Evolutionary conservation across 2,113 vertebrate genomes (phyloP), one percentile per base, ranked within the genome.

Genomic region (Paedocypris sp.): DNA sequence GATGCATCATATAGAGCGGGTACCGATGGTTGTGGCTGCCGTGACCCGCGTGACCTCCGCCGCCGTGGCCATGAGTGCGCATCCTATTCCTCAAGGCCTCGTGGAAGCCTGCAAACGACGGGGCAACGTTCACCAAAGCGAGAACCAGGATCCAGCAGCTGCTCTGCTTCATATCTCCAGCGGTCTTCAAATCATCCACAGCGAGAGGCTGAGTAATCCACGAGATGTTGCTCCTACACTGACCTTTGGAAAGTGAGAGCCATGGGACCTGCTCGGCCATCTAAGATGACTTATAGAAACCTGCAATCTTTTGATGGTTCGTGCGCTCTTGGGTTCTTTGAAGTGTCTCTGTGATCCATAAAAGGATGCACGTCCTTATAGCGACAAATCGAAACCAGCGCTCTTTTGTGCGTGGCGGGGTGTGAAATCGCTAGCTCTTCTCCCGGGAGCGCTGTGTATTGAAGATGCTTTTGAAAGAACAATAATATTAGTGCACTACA

Each of bases 1-100:
- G 81, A 61, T 89, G 87, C 82, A 91, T 83, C 88, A 91, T 91
- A 79, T 87, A 86, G 49, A 73, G 62, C 4, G 86, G 85, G 53
- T 83, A 77, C 2, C 66, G 57, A 63, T 22, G 60, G n/a, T 10
- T 11, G 9, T 67, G 62, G 12, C 62, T 60, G 4, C 12, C 36
- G 3, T 41, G 8, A 52, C 39, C 63, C 26, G 56, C 61, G 29
- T 53, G 62, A 6, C 56, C 60, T 45, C 43, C 42, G 26, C 20
- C 13, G 29, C 8, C 43, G 25, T n/a, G 38, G 3, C 42, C 8
- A 9, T 50, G 16, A 7, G 28, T 29, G 15, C 15, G 18, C 46
- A 18, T 63, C 28, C 57, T 64, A 7, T 49, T 69, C 47, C 71
- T 46, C 25, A 61, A 48, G 1, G 64, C 23, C 60, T 68, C 67